phyloP scores from a whole-genome alignment of 2,797 vertebrate species.

The Sparidentex hasta region DNA sequence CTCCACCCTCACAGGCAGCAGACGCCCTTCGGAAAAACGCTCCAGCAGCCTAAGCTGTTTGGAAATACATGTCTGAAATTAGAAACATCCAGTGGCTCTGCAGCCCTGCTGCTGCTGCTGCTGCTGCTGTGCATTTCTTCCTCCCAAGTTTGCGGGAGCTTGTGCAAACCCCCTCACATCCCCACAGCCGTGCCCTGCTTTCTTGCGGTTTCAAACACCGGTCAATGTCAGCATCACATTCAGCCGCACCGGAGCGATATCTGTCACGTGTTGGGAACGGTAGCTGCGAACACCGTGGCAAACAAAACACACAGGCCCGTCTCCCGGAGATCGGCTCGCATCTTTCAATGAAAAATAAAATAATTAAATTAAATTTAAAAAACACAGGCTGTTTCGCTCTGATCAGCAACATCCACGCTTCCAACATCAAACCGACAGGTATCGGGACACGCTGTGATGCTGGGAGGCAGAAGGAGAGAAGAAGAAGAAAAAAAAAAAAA shows the following conservation, averaged over 20 bases:
- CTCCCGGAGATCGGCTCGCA: not conserved
- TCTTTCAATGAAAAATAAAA: slow-evolving; percentile 8
- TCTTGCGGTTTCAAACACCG: slow-evolving; percentile 22
- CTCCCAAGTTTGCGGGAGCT: slow-evolving; percentile 83
- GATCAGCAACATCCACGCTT: slow-evolving; percentile 35
- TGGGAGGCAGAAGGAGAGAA: not conserved
- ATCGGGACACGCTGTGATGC: slow-evolving; percentile 41
- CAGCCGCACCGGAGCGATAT: not conserved
- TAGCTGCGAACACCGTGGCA: not conserved
- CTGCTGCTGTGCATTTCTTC: slow-evolving; percentile 69
- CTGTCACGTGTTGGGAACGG: slow-evolving; percentile 18
- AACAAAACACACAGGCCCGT: slow-evolving; percentile 2
- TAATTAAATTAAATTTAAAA: slow-evolving; percentile 4
- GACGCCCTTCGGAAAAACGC: slow-evolving; percentile 59
- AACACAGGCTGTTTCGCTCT: slow-evolving; percentile 24
- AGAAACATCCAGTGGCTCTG: slow-evolving; percentile 90
- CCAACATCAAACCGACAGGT: slow-evolving; percentile 17
- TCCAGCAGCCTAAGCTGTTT: slow-evolving; percentile 74
- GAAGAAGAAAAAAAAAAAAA: not conserved
- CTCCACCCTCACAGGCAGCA: slow-evolving; percentile 43
- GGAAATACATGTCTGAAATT: slow-evolving; percentile 87
- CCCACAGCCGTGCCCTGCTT: slow-evolving; percentile 49
- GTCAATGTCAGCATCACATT: slow-evolving; percentile 53
- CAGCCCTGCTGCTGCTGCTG: slow-evolving; percentile 55
- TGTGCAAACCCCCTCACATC: slow-evolving; percentile 82